phyloP scores from a whole-genome alignment of 2,113 vertebrate genomes.

The Ophthalmotilapia sp. region DNA sequence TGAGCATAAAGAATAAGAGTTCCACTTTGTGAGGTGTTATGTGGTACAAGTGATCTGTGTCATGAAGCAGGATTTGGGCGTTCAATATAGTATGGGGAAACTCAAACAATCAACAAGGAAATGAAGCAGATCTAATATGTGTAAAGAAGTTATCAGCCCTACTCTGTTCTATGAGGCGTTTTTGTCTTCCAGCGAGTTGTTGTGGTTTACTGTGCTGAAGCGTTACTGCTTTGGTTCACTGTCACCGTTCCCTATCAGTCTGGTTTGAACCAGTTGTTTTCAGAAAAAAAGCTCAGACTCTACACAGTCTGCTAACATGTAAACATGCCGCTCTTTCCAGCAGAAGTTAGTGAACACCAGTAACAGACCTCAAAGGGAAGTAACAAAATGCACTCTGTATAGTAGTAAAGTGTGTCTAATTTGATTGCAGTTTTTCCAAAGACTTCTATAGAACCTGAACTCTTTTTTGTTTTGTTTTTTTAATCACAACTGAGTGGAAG shows the following conservation, averaged over 20 bases:
- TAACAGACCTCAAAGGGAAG: not conserved
- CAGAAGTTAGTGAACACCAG: not conserved
- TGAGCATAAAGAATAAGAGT: not conserved
- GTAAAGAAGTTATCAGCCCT: not conserved
- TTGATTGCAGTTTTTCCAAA: not conserved
- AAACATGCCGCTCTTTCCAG: not conserved
- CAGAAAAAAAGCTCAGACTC: not conserved
- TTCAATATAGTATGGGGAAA: not conserved
- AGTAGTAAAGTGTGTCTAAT: not conserved
- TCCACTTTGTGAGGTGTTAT: not conserved
- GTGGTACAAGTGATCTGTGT: not conserved
- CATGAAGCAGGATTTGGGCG: not conserved
- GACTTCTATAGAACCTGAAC: not conserved
- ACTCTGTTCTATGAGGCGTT: not conserved
- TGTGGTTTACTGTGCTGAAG: no score
- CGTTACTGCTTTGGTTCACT: no score
- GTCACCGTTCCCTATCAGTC: no score
- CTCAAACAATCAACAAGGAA: not conserved
- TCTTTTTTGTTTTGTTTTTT: fast-evolving
- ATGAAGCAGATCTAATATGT: not conserved
- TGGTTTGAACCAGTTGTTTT: not conserved
- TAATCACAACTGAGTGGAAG: not conserved
- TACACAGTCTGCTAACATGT: not conserved
- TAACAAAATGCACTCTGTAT: not conserved
- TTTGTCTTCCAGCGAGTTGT: not conserved